Conservation (phyloP, 1,140 invertebrate genomes). For the Paraescarpia echinospica region DNA sequence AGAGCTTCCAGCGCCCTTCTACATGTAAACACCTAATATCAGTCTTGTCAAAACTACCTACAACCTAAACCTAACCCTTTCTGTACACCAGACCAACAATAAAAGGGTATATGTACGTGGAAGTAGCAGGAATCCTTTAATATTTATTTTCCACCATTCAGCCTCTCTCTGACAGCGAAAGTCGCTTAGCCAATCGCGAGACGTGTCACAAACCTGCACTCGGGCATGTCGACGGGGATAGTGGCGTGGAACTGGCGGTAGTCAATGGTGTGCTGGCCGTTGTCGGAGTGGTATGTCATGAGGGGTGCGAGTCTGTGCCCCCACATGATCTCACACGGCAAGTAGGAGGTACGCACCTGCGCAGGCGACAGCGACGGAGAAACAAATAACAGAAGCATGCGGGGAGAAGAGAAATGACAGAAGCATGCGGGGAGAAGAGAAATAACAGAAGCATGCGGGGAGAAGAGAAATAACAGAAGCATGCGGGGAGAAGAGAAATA, state of each 20-base stretch:
- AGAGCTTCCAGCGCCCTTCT: too few relatives aligned
- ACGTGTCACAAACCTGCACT: constrained; percentile 15
- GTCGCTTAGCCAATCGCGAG: neutral
- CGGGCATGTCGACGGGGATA: constrained; percentile 51
- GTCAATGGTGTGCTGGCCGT: constrained; percentile 87
- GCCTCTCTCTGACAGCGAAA: too few relatives aligned
- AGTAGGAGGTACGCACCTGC: constrained; percentile 53
- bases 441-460: too few relatives aligned
- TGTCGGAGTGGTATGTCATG: constrained; percentile 83
- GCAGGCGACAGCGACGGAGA: constrained; percentile 28
- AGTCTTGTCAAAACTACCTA: too few relatives aligned
- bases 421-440: too few relatives aligned
- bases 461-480: too few relatives aligned
- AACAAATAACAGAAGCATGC: neutral
- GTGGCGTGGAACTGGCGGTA: constrained; percentile 80
- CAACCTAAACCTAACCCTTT: too few relatives aligned
- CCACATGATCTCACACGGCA: constrained; percentile 55
- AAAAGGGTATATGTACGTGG: too few relatives aligned
- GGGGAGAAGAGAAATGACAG: too few relatives aligned
- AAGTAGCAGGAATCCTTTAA: neutral
- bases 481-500: too few relatives aligned
- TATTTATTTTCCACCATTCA: neutral
- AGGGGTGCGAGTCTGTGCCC: constrained; percentile 61
- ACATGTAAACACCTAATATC: too few relatives aligned
- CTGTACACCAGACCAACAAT: too few relatives aligned